Conservation (phyloP, 2,797 vertebrate genomes). For the Rallus crepitans region DNA sequence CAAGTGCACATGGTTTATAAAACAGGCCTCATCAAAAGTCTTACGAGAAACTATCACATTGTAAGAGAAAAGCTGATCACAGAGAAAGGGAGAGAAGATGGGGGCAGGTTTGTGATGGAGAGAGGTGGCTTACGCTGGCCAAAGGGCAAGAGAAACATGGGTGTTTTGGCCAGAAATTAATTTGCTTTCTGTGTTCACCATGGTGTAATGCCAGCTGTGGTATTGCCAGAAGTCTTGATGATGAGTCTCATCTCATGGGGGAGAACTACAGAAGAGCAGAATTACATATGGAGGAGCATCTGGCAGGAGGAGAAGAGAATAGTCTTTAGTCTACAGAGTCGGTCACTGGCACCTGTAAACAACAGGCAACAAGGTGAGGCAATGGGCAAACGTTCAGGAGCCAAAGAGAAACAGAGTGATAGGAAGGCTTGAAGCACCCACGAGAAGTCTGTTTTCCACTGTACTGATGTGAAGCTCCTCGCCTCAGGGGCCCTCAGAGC, state of each 20-base stretch:
- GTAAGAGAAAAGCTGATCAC: neutral
- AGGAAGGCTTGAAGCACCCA: neutral
- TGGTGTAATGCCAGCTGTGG: neutral
- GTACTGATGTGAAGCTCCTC: neutral
- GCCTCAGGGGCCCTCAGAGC: neutral
- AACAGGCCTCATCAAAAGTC: neutral
- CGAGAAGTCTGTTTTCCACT: neutral
- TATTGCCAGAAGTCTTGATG: neutral
- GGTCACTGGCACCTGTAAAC: neutral
- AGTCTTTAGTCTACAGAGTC: neutral
- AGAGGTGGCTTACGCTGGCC: neutral
- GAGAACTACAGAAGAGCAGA: neutral
- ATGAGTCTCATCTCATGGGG: neutral
- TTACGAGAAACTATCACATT: neutral
- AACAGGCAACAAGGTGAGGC: neutral
- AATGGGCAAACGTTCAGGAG: neutral
- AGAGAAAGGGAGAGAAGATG: neutral
- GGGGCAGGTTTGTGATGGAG: neutral
- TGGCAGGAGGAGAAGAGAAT: neutral
- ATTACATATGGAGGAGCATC: rapidly evolving
- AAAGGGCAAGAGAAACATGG: rapidly evolving
- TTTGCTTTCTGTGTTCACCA: neutral
- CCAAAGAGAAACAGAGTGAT: neutral
- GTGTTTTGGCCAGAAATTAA: neutral
- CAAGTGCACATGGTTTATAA: neutral